A percentile compares a stretch with the other conserved stretches of the same genome.
These are phyloP conservation scores for Trachops cirrhosus DNA, from an alignment of 2,797 vertebrate species.

Conservation along the genomic window DNA sequence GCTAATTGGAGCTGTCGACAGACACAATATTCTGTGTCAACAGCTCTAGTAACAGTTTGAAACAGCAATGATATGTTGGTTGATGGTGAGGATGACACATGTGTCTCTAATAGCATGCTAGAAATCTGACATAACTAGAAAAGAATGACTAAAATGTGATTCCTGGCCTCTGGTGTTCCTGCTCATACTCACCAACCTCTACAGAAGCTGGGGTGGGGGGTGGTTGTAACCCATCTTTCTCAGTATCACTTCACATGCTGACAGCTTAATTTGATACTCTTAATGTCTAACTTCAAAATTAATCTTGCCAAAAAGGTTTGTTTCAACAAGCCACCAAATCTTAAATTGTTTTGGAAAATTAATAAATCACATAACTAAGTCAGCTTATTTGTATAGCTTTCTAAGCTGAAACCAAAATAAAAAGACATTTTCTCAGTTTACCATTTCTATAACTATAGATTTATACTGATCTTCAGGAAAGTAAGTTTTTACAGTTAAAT, in stretches of 20 bases:
- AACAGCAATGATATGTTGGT: conserved; percentile 89
- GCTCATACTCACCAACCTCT: conserved; percentile 67
- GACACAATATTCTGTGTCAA: conserved; percentile 90
- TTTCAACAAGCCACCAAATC: conserved; percentile 77
- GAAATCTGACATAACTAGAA: conserved; percentile 87
- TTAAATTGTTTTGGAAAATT: conserved; percentile 62
- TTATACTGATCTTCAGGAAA: background rate
- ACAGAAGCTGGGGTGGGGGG: conserved; percentile 39
- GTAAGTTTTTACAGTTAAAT: background rate
- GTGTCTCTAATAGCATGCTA: conserved; percentile 86
- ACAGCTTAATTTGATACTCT: conserved; percentile 84
- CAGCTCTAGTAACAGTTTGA: conserved; percentile 88
- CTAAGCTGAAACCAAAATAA: conserved; percentile 52
- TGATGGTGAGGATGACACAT: conserved; percentile 88
- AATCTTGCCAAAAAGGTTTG: conserved; percentile 78
- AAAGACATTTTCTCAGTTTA: conserved; percentile 29
- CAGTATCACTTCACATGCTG: conserved; percentile 79
- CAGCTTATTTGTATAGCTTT: conserved; percentile 40
- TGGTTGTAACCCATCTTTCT: conserved; percentile 73
- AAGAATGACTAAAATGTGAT: conserved; percentile 85
- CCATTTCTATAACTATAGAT: conserved; percentile 32
- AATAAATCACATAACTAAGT: conserved; percentile 19
- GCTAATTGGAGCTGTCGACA: conserved; percentile 90
- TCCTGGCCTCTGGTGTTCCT: conserved; percentile 75
- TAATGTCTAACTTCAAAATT: conserved; percentile 81